A percentile compares a stretch with the other conserved stretches of the same genome.
phyloP scores from a whole-genome alignment of 2,797 vertebrate genomes.

The Carduelis carduelis region DNA sequence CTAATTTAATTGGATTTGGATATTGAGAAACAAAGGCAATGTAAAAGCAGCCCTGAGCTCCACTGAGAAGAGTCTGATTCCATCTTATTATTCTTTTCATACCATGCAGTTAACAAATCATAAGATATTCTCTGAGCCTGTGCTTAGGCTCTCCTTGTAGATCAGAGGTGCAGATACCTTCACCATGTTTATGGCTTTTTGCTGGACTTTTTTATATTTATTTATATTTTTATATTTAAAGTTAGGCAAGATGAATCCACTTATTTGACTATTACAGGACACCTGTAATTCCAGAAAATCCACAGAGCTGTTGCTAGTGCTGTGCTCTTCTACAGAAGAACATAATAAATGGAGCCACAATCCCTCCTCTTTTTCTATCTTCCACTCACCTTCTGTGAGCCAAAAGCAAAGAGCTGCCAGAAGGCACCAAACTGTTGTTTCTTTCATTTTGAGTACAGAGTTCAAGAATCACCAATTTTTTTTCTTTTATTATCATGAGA shows the following conservation, averaged over 20 bases:
- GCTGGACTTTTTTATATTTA: neutral
- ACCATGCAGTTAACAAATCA: neutral
- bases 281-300: neutral
- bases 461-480: neutral
- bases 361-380: neutral
- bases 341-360: neutral
- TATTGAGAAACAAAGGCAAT: neutral
- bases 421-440: neutral
- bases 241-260: neutral
- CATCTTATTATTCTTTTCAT: neutral
- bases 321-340: neutral
- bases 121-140: neutral
- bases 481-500: neutral
- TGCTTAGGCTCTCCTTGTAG: neutral
- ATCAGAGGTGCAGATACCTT: neutral
- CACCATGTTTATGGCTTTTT: neutral
- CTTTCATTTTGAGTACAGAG: neutral
- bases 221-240: neutral
- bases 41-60: neutral
- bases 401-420: neutral
- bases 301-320: neutral
- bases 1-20: neutral
- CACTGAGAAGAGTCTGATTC: neutral
- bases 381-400: neutral
- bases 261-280: neutral